phyloP scores from a whole-genome alignment of 1,140 invertebrate species.

The Drosophila nigromelanica region DNA sequence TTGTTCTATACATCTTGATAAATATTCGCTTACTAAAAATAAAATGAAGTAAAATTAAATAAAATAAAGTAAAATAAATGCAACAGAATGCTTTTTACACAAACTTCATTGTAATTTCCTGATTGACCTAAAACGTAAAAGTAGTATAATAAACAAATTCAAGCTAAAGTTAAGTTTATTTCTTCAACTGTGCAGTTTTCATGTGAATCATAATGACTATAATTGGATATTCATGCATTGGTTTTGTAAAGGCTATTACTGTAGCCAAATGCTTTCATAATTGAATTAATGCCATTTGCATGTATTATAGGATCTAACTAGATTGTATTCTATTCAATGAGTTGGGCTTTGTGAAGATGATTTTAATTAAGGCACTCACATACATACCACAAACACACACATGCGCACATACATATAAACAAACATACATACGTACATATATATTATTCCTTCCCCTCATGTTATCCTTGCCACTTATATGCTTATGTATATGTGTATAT shows the following conservation, averaged over 20 bases:
- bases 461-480: slow-evolving; percentile 32
- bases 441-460: slow-evolving; percentile 7
- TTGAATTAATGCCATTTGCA: background rate
- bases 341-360: background rate
- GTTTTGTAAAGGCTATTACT: background rate
- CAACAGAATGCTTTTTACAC: too few species aligned
- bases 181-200: background rate
- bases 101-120: too few species aligned
- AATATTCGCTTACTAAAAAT: too few species aligned
- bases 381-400: slow-evolving; percentile 2
- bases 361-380: background rate
- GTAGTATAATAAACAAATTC: background rate
- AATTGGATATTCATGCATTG: background rate
- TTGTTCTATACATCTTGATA: too few species aligned
- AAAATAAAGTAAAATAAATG: too few species aligned
- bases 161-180: background rate
- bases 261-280: background rate
- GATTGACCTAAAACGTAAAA: too few species aligned
- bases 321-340: background rate
- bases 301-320: background rate
- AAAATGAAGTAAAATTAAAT: too few species aligned
- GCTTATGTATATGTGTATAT: slow-evolving; percentile 35
- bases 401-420: background rate
- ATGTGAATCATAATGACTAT: background rate
- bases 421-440: slow-evolving; percentile 1